Evolutionary conservation across 2,888 invertebrate genomes (phyloP), one percentile per base, ranked within the genome.

Genomic region (Pimpla rufipes): DNA sequence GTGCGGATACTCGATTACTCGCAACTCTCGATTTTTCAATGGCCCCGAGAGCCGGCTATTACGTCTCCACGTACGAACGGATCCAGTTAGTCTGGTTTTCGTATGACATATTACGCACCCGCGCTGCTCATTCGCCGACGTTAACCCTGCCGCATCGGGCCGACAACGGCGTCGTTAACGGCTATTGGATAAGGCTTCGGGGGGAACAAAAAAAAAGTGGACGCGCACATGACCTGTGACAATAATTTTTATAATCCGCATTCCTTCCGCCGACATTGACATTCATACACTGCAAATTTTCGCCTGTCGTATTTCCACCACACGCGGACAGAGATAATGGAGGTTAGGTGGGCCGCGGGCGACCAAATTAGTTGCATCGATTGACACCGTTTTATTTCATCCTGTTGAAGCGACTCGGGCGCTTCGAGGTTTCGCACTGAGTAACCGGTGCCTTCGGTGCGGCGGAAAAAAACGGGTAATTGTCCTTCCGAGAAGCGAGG

Each of bases 1-100:
- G 16, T 16, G 59, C 59, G 59, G 59, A 62, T 62, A 59, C 68
- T 68, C 77, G 77, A 62, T 78, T 62, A 77, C 68, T 52, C 57
- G 37, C 77, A 59, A 59, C 23, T 59, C 35, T 47, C 57, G 18
- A 47, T 68, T 68, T 59, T 42, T 68, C 29, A 62, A 55, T n/a
- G 50, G 45, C 45, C 18, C 59, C 29, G 29, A 29, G 35, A 47
- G 37, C 47, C 73, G 57, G 21, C 40, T 40, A 67, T 18, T 67
- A 50, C 57, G 57, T 59, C 50, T 70, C 75, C 29, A 29, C 5
- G 68, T 64, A 18, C 52, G 37, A 80, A 75, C 21, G 55, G 55
- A 80, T 80, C 80, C 80, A 75, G 80, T 80, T 80, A 70, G 45
- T 80, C 80, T 68, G 81, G 81, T 81, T 81, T 81, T 81, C 73